Evolutionary conservation across 2,888 invertebrate genomes (phyloP).

Genomic region (Agriotes lineatus): DNA sequence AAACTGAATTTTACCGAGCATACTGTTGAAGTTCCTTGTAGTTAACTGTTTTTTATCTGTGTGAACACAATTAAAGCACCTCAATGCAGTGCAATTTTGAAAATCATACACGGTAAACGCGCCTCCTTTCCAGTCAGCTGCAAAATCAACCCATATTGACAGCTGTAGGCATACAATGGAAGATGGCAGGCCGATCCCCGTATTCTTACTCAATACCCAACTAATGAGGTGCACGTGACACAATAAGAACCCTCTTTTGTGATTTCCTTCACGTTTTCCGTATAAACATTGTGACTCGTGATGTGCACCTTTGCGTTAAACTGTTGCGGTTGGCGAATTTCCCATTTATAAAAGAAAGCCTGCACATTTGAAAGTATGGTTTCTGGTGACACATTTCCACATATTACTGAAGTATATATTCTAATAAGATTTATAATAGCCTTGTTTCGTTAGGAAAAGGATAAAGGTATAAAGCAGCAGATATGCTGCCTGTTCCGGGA

Average conservation of each 20-base stretch:
- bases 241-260: conserved; percentile 27
- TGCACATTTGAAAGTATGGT: no score
- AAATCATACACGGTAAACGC: background rate
- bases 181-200: background rate
- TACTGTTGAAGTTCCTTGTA: no score
- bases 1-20: no score
- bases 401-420: no score
- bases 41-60: no score
- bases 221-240: conserved; percentile 34
- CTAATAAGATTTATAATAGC: no score
- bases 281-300: conserved; percentile 24
- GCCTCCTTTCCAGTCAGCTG: conserved; percentile 10
- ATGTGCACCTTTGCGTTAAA: conserved; percentile 12
- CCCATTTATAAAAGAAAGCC: background rate
- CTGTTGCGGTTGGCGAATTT: background rate
- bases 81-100: no score
- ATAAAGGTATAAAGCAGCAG: no score
- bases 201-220: conserved; percentile 28
- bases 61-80: no score
- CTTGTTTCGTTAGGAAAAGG: no score
- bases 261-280: conserved; percentile 18
- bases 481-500: no score
- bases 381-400: no score
- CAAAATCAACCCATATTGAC: conserved; percentile 13
- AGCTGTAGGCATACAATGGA: conserved; percentile 21